These are phyloP conservation scores for Taeniopygia guttata DNA, from an alignment of 2,797 vertebrate genomes.

Conservation along the genomic window DNA sequence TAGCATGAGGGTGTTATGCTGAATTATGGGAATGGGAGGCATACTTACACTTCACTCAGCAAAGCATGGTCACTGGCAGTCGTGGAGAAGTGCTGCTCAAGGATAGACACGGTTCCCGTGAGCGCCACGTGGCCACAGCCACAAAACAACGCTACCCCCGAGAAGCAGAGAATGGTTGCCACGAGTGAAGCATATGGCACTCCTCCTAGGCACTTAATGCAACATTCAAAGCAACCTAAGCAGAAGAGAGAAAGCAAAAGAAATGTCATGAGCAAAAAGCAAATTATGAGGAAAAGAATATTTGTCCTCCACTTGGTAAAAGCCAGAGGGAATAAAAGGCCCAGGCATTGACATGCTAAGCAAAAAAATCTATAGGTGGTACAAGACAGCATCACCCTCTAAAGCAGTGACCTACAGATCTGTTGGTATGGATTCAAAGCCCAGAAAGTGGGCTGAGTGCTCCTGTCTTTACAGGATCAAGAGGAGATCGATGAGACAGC, in stretches of 20 bases:
- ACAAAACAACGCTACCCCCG: constrained; percentile 95
- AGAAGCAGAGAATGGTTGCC: constrained; percentile 98
- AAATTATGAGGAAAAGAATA: constrained; percentile 10
- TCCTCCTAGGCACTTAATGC: constrained; percentile 98
- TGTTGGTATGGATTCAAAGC: neutral
- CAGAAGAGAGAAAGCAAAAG: constrained; percentile 61
- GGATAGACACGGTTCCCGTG: constrained; percentile 87
- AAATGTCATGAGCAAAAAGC: neutral
- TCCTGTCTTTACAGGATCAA: constrained; percentile 20
- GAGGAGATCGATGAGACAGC: constrained; percentile 18
- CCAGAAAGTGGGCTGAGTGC: neutral
- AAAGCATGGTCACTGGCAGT: constrained; percentile 86
- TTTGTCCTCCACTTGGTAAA: neutral
- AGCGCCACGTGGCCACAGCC: constrained; percentile 97
- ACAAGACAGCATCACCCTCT: constrained; percentile 45
- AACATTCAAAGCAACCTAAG: constrained; percentile 98
- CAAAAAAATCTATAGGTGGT: constrained; percentile 48
- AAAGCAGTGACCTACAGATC: constrained; percentile 38
- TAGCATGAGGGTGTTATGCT: neutral
- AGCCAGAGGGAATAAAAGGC: constrained; percentile 11
- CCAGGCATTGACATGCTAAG: constrained; percentile 3
- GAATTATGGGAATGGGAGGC: neutral
- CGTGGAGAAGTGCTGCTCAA: constrained; percentile 92
- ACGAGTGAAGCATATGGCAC: constrained; percentile 97
- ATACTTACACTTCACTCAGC: constrained; percentile 92